Conservation (phyloP, 1,140 invertebrate genomes). For the Hylyphantes graminicola region DNA sequence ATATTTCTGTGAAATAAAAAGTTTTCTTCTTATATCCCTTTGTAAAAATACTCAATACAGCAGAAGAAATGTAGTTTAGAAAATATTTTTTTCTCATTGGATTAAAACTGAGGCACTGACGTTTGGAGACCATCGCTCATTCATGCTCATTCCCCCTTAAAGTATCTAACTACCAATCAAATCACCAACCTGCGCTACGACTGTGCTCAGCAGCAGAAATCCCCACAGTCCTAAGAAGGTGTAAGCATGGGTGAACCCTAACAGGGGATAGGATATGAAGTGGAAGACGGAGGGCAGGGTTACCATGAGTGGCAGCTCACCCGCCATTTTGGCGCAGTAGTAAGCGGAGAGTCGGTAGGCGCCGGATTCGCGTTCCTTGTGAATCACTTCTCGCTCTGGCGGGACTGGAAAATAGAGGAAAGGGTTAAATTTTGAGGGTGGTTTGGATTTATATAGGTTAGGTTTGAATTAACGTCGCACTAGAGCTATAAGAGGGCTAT, state of each 20-base stretch:
- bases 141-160: neutral
- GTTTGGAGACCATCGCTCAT: neutral
- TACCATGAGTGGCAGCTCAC: constrained; percentile 82
- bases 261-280: constrained; percentile 82
- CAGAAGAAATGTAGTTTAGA: neutral
- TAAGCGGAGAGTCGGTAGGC: constrained; percentile 86
- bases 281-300: constrained; percentile 83
- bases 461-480: too few relatives aligned
- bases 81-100: neutral
- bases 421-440: neutral
- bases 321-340: constrained; percentile 86
- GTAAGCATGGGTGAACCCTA: constrained; percentile 73
- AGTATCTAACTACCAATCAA: too few relatives aligned
- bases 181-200: constrained; percentile 77
- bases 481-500: too few relatives aligned
- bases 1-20: too few relatives aligned
- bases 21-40: too few relatives aligned
- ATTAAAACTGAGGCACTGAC: neutral
- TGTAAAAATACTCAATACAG: neutral
- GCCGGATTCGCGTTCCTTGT: constrained; percentile 83
- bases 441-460: too few relatives aligned
- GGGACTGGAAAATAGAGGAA: constrained; percentile 71
- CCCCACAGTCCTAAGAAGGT: constrained; percentile 78
- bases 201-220: constrained; percentile 80
- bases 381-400: constrained; percentile 82